Base-by-base conservation (phyloP, 2,797 vertebrate species). In the Perodicticus potto region DNA sequence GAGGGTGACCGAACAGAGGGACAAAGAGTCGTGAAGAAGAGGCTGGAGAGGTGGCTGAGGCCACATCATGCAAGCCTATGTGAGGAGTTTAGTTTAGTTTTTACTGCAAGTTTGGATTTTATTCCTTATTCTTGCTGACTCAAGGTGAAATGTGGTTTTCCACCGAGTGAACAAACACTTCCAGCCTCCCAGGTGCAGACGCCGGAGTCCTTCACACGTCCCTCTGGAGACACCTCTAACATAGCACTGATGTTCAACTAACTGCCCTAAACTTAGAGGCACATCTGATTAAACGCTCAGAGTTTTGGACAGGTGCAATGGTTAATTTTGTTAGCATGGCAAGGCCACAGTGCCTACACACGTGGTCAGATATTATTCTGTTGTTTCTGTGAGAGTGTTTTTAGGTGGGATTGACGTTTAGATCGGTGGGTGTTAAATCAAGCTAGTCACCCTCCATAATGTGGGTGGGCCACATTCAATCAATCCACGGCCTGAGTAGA, bases 11-110 rank as follows among this genome's bases (percentile, higher is more conserved):
- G 7, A 45, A 65, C 11, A 27, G 25, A 37, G 23, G 32, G 61
- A 65, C 3, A 14, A 13, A 43, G 20, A 4, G 4, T 37, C 20
- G 0, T 0, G 55, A 40, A 10, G 27, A 12, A 5, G 49, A 67
- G 63, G 45, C 25, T n/a, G 1, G 23, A n/a, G 19, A 14, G 61
- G 65, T 5, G 77, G 13, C 91, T 65, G 37, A 37, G n/a, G 55
- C 27, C 19, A 29, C 5, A 13, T 16, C 16, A 2, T 61, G n/a
- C 7, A 20, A 2, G 20, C 10, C 53, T 14, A 27, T 16, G 14
- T 22, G 72, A 59, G 77, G 63, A 72, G 7, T 45, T 59, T 53
- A 72, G 7, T 45, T 59, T 53, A 63, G 27, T 20, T 76, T 95
- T 67, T n/a, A 27, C 20, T 7, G 1, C 23, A 57, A 70, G 32